Conservation (phyloP, 2,888 invertebrate genomes). For the Netelia virgata region DNA sequence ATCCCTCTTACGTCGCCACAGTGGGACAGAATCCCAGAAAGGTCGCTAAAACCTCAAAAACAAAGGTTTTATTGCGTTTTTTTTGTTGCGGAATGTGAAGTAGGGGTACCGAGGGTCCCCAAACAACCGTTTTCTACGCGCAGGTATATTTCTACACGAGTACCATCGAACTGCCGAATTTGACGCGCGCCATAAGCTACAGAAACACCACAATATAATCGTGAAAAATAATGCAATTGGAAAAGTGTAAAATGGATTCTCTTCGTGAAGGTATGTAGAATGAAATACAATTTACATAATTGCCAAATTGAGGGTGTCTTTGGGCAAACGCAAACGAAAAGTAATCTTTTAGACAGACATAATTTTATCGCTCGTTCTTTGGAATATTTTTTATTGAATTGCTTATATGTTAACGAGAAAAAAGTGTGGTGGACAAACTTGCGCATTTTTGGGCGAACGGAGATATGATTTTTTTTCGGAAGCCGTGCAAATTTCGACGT, state of each 20-base stretch:
- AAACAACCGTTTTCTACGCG: background rate
- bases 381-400: conserved; percentile 12
- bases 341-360: background rate
- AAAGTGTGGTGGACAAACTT: conserved; percentile 14
- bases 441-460: background rate
- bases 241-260: conserved; percentile 30
- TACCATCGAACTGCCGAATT: conserved; percentile 10
- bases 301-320: conserved; percentile 13
- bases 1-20: no score
- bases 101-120: background rate
- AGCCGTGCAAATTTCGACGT: background rate
- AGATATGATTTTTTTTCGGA: background rate
- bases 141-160: conserved; percentile 9
- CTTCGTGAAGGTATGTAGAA: conserved; percentile 10
- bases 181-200: conserved; percentile 11
- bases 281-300: conserved; percentile 14
- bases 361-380: conserved; percentile 13
- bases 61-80: background rate
- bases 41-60: background rate
- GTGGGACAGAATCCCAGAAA: background rate
- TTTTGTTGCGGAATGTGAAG: background rate
- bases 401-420: conserved; percentile 1
- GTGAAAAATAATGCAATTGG: conserved; percentile 11
- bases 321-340: conserved; percentile 7
- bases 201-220: conserved; percentile 15